These are phyloP conservation scores for Punctoribates punctum DNA, from an alignment of 2,888 invertebrate species.

Conservation along the genomic window DNA sequence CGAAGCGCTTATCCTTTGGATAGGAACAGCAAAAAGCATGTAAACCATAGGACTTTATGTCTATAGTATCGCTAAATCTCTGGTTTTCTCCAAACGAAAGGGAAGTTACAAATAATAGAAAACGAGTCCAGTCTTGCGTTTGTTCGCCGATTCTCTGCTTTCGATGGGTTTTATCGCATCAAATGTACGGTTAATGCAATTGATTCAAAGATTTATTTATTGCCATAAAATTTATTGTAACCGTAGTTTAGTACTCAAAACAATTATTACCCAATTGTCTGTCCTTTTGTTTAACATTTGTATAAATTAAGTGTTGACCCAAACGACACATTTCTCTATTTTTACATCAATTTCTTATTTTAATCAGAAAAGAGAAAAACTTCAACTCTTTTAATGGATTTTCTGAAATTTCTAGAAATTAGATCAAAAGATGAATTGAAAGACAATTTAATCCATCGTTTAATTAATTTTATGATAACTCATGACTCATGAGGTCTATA, in stretches of 20 bases:
- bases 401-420: no score
- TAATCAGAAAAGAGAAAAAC: no score
- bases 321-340: not conserved
- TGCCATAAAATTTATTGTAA: slow-evolving; percentile 21
- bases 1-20: not conserved
- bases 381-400: no score
- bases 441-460: no score
- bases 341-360: not conserved
- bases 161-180: not conserved
- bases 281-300: not conserved
- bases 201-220: slow-evolving; percentile 32
- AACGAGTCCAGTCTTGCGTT: slow-evolving; percentile 23
- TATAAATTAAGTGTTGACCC: not conserved
- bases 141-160: slow-evolving; percentile 2
- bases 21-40: not conserved
- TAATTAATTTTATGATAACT: no score
- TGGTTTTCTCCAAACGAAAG: slow-evolving; percentile 14
- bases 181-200: not conserved
- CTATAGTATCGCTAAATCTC: slow-evolving; percentile 24
- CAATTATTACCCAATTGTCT: not conserved
- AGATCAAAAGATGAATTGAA: no score
- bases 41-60: slow-evolving; percentile 4
- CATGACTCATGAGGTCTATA: no score
- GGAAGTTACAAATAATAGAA: slow-evolving; percentile 32
- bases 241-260: slow-evolving; percentile 20